Percentiles rank a stretch among this genome's conserved stretches.
Conservation (phyloP, 2,888 invertebrate species). For the Punctoribates punctum region DNA sequence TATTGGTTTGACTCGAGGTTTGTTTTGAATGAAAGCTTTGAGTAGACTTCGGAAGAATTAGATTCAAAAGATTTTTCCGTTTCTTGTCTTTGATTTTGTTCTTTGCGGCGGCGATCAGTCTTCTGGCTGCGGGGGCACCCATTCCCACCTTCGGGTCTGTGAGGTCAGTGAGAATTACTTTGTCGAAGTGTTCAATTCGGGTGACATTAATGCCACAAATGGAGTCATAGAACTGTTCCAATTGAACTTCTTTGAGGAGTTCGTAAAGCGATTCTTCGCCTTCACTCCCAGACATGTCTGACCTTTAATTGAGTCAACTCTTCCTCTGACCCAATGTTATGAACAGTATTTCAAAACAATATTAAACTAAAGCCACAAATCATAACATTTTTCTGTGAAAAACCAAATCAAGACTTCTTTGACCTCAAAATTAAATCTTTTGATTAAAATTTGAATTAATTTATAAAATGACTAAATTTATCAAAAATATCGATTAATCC, state of each 20-base stretch:
- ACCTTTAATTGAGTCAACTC: no score
- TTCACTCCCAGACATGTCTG: not conserved
- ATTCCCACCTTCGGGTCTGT: conserved; percentile 77
- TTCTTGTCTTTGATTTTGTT: conserved; percentile 24
- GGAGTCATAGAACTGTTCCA: conserved; percentile 84
- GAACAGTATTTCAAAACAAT: not conserved
- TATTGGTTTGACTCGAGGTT: not conserved
- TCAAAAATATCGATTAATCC: no score
- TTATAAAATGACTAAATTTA: no score
- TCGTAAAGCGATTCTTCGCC: conserved; percentile 67
- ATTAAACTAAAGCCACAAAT: no score
- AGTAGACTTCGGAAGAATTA: conserved; percentile 40
- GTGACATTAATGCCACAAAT: conserved; percentile 82
- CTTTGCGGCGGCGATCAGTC: conserved; percentile 85
- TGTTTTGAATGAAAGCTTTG: not conserved
- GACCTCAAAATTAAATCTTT: no score
- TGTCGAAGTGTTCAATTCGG: conserved; percentile 89
- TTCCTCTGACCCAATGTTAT: not conserved
- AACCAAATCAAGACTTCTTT: no score
- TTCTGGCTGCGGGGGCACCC: conserved; percentile 84
- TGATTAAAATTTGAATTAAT: no score
- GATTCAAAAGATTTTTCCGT: conserved; percentile 46
- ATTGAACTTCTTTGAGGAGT: conserved; percentile 79
- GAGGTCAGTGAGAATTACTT: conserved; percentile 90
- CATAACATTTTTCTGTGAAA: no score